phyloP scores from a whole-genome alignment of 1,140 invertebrate genomes.

The Bombus sylvicola region DNA sequence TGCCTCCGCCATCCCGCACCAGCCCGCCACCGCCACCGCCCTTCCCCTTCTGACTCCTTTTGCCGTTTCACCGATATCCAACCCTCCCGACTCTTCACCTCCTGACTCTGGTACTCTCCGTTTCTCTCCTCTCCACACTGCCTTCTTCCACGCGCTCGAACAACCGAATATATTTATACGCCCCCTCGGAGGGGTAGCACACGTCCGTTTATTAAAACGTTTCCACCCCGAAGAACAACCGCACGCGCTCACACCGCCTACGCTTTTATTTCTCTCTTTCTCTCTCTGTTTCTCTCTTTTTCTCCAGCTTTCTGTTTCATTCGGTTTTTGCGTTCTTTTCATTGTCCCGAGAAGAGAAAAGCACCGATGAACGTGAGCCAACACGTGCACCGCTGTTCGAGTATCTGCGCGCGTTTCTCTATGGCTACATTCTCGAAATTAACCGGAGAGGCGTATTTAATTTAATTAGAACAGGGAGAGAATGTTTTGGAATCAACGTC shows the following conservation, averaged over 20 bases:
- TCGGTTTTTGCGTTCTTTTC: conserved; percentile 43
- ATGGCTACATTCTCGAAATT: conserved; percentile 51
- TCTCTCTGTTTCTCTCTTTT: neutral
- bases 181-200: conserved; percentile 67
- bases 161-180: conserved; percentile 77
- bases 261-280: neutral
- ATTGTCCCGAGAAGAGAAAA: conserved; percentile 42
- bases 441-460: conserved; percentile 46
- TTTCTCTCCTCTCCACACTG: conserved; percentile 16
- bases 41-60: conserved; percentile 58
- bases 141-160: conserved; percentile 39
- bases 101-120: conserved; percentile 33
- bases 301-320: neutral
- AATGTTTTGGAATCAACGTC: conserved; percentile 47
- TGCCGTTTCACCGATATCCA: conserved; percentile 63
- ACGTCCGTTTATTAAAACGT: conserved; percentile 80
- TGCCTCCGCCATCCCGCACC: conserved; percentile 71
- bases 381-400: conserved; percentile 55
- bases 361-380: conserved; percentile 3
- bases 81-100: conserved; percentile 44
- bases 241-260: neutral
- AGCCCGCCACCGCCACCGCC: conserved; percentile 54
- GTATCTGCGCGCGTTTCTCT: conserved; percentile 34
- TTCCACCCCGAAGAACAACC: conserved; percentile 66
- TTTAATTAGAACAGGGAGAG: conserved; percentile 52